Base-by-base conservation (phyloP, 2,888 invertebrate genomes). In the Suillia variegata region DNA sequence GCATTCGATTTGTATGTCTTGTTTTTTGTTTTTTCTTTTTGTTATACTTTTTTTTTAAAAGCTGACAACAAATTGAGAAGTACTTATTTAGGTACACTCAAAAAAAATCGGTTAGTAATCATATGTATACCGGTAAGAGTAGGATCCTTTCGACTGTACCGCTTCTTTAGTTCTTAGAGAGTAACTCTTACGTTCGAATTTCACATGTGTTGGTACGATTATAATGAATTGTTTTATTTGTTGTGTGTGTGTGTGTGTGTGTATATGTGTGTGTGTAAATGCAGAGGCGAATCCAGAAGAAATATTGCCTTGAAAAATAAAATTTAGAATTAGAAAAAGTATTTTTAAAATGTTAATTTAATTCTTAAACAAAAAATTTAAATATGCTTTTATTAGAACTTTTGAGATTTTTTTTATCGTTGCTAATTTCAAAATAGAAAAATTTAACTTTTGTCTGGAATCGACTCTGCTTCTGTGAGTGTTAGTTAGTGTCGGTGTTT, bases 61-160 rank as follows among this genome's bases (percentile, higher is more conserved):
- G 71, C 71, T 74, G 71, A 71, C 71, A 71, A 71, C 71, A 71
- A 71, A 71, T 71, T 69, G 68, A 26, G n/a, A 73, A 71, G 68
- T 71, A 68, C 73, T 68, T 73, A 69, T 64, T 56, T 62, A 66
- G 74, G 67, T 73, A 73, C 71, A 69, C 71, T 68, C 69, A 72
- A 69, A 70, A 70, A 61, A 70, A 73, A 62, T 62, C 15, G 5
- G 26, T 26, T 26, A 26, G 26, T 26, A 26, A 26, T 26, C 5
- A 26, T 26, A 26, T 26, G 26, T 26, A n/a, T n/a, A n/a, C n/a
- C n/a, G n/a, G n/a, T 26, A 10, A 26, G 26, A 6, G 26, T 26
- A 26, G 26, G 26, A 26, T 26, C 10, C 26, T 26, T 26, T 26
- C 10, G 26, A 26, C 6, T 26, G 26, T 26, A 26, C 6, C 10